These are phyloP conservation scores for Dromius quadrimaculatus DNA, from an alignment of 2,888 invertebrate species.

Conservation along the genomic window DNA sequence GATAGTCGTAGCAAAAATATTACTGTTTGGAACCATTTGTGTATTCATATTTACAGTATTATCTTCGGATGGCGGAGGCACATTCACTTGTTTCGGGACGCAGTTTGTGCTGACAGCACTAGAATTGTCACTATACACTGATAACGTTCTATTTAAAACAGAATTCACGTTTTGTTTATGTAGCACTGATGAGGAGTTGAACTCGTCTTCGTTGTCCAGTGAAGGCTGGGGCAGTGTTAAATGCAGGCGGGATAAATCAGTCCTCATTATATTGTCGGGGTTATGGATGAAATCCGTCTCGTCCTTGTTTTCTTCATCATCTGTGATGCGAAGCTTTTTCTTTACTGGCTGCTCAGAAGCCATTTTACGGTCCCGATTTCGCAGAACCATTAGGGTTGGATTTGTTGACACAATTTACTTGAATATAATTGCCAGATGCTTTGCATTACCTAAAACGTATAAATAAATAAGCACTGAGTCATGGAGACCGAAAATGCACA, in stretches of 20 bases:
- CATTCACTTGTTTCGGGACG: conserved; percentile 50
- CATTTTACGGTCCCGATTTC: conserved; percentile 74
- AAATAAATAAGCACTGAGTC: conserved; percentile 23
- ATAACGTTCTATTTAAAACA: conserved; percentile 48
- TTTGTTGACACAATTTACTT: conserved; percentile 14
- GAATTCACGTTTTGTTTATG: conserved; percentile 45
- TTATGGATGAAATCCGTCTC: conserved; percentile 71
- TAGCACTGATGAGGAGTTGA: conserved; percentile 14
- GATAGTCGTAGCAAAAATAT: conserved; percentile 8
- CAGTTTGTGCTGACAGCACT: conserved; percentile 48
- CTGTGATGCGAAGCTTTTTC: conserved; percentile 81
- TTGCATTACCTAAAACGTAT: conserved; percentile 40
- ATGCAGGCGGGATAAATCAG: conserved; percentile 64
- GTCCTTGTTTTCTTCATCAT: conserved; percentile 72
- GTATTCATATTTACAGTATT: conserved; percentile 18
- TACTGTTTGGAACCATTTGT: conserved; percentile 38
- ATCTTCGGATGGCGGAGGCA: conserved; percentile 47
- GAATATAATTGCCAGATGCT: conserved; percentile 19
- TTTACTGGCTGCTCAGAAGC: conserved; percentile 86
- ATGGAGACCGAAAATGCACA: conserved; percentile 22
- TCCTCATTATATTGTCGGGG: conserved; percentile 64
- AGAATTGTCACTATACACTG: conserved; percentile 29
- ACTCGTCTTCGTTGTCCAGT: conserved; percentile 13
- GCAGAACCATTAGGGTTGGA: conserved; percentile 73
- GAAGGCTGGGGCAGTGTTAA: conserved; percentile 43